phyloP scores from a whole-genome alignment of 2,113 vertebrate genomes.

The Herpailurus yagouaroundi region DNA sequence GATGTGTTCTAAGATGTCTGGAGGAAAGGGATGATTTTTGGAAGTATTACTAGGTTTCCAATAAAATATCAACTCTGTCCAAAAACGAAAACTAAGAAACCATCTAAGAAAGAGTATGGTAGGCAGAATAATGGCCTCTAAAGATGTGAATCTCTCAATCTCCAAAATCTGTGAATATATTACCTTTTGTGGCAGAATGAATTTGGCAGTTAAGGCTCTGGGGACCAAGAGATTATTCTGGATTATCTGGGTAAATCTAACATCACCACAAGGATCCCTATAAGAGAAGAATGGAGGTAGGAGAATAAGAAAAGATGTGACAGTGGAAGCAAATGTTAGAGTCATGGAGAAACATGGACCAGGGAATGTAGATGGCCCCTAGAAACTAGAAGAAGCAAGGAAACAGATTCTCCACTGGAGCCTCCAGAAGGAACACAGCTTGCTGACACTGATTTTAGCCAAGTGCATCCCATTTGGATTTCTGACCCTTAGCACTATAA shows the following conservation, averaged over 20 bases:
- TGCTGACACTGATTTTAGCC: neutral
- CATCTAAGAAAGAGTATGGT: neutral
- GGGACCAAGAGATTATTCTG: neutral
- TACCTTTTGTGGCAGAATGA: neutral
- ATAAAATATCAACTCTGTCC: neutral
- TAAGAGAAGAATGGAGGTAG: neutral
- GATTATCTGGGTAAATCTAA: neutral
- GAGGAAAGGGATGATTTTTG: neutral
- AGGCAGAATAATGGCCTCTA: neutral
- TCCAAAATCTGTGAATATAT: neutral
- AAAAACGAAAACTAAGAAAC: neutral
- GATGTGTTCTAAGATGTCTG: neutral
- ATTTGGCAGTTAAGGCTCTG: neutral
- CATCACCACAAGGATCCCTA: neutral
- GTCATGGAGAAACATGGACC: neutral
- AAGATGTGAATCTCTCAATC: neutral
- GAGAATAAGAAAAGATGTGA: neutral
- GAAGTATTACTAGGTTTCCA: neutral
- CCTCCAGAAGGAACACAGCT: fast-evolving
- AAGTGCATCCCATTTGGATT: neutral
- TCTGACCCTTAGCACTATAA: neutral
- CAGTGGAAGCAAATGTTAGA: neutral
- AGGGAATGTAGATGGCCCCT: neutral
- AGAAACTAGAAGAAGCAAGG: neutral
- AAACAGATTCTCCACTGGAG: no score